Percentiles rank a stretch among this genome's conserved stretches.
Conservation (phyloP, 1,140 invertebrate genomes). For the Panonychus citri region DNA sequence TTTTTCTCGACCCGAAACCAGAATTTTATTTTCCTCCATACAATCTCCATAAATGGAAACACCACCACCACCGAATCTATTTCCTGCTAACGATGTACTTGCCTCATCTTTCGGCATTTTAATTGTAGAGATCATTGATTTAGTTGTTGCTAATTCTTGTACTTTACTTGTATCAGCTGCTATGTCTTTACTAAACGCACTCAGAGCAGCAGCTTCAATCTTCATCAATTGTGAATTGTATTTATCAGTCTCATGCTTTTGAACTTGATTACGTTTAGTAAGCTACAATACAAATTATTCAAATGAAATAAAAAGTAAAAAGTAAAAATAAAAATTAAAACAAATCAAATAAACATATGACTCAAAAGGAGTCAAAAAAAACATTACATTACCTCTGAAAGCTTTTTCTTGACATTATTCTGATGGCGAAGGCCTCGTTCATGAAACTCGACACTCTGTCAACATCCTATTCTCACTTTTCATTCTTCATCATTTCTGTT, state of each 20-base stretch:
- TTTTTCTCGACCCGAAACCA: constrained; percentile 1
- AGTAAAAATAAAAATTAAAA: no score
- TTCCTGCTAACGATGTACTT: constrained; percentile 3
- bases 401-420: constrained; percentile 65
- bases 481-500: no score
- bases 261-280: constrained; percentile 13
- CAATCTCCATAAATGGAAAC: neutral
- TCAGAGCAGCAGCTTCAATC: constrained; percentile 68
- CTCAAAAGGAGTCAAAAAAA: no score
- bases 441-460: constrained; percentile 83
- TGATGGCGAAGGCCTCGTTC: constrained; percentile 81
- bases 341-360: no score
- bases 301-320: constrained; percentile 5
- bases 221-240: constrained; percentile 53
- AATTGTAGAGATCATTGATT: neutral
- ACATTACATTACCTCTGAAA: constrained; percentile 21
- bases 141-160: neutral
- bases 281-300: neutral
- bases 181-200: constrained; percentile 53
- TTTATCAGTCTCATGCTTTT: constrained; percentile 44
- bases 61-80: constrained; percentile 4
- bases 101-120: neutral
- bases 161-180: constrained; percentile 35
- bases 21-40: neutral
- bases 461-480: no score